Evolutionary conservation across 53 echinoderm and acorn worm genomes (phyloP).

Genomic region (Echinarachnius parma): DNA sequence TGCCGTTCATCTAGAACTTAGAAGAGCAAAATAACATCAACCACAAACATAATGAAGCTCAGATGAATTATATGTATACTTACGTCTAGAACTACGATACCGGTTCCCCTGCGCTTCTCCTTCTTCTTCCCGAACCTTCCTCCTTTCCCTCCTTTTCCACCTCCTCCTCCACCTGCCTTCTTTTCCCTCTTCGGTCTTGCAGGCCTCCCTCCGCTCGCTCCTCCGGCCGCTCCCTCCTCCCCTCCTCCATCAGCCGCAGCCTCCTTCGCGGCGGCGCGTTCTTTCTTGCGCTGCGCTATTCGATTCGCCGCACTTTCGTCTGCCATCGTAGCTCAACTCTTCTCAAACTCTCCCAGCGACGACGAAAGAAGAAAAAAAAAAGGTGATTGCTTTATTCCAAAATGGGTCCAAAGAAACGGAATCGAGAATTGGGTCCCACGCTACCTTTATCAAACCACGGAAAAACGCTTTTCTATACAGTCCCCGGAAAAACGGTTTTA

Average conservation of each 20-base stretch:
- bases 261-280: constrained; percentile 36
- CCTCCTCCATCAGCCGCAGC: constrained; percentile 19
- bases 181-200: constrained; percentile 33
- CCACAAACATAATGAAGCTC: no score
- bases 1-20: no score
- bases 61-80: constrained; percentile 4
- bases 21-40: no score
- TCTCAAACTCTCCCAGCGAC: no score
- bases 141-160: constrained; percentile 21
- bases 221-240: constrained; percentile 35
- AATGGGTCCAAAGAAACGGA: constrained; percentile 13
- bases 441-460: no score
- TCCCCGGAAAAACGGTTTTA: no score
- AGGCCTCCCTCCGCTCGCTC: constrained; percentile 30
- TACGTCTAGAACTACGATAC: constrained; percentile 38
- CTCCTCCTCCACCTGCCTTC: constrained; percentile 35
- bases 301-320: constrained; percentile 11
- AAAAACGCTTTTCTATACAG: no score
- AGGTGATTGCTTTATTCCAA: constrained; percentile 14
- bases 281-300: constrained; percentile 22
- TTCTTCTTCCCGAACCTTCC: constrained; percentile 43
- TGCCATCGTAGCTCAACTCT: no score
- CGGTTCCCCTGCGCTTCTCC: constrained; percentile 40
- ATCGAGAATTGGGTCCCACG: no score
- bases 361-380: constrained; percentile 16